phyloP scores from a whole-genome alignment of 1,140 invertebrate genomes.

The Diplogasteroides magnus region DNA sequence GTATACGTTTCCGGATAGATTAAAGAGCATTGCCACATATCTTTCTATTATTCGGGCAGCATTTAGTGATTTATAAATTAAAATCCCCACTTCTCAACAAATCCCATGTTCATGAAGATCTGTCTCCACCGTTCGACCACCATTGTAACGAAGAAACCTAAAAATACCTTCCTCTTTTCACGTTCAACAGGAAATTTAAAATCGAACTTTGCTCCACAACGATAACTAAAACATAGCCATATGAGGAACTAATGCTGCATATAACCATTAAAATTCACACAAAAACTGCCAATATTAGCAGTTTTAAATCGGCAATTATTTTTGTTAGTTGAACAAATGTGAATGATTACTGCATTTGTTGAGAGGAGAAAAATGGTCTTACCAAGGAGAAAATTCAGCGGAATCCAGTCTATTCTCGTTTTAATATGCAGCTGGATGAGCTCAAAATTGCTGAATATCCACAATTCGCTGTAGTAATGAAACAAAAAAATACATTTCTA shows the following conservation, averaged over 20 bases:
- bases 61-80: background rate
- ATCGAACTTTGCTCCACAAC: too few species aligned
- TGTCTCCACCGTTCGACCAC: slow-evolving; percentile 41
- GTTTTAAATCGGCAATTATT: too few species aligned
- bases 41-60: too few species aligned
- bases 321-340: too few species aligned
- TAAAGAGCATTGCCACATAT: too few species aligned
- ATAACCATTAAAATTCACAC: too few species aligned
- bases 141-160: slow-evolving; percentile 40
- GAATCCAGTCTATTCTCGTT: slow-evolving; percentile 25
- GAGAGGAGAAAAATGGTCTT: background rate
- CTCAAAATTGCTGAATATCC: background rate
- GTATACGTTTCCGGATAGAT: too few species aligned
- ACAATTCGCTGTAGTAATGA: background rate
- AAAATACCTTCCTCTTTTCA: too few species aligned
- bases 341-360: background rate
- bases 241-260: too few species aligned
- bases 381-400: slow-evolving; percentile 37
- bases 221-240: too few species aligned
- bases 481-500: background rate
- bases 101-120: slow-evolving; percentile 38
- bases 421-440: background rate
- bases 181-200: too few species aligned
- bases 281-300: too few species aligned
- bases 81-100: slow-evolving; percentile 33